These are phyloP conservation scores for Enteromius argenteus DNA, from an alignment of 2,797 vertebrate genomes.

Conservation along the genomic window DNA sequence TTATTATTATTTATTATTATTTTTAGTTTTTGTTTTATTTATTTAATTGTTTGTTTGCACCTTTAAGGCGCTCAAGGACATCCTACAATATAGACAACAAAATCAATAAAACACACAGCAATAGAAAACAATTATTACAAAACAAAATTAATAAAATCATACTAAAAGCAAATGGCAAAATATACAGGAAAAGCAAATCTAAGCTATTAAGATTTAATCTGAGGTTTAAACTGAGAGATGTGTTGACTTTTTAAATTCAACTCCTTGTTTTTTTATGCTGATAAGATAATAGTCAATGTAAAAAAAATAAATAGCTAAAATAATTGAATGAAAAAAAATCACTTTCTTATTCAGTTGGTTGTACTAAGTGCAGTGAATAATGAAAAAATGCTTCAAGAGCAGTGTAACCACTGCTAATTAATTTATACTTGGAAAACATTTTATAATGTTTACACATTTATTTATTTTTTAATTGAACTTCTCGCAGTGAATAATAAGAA, in stretches of 20 bases:
- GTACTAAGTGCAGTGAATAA: background rate
- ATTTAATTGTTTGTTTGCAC: background rate
- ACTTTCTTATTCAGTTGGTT: background rate
- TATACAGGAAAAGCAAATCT: background rate
- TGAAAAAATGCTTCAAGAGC: background rate
- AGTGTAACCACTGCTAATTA: background rate
- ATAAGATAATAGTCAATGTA: background rate
- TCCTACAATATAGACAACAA: background rate
- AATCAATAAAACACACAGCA: background rate
- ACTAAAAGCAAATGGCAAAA: background rate
- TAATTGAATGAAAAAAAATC: too few relatives aligned
- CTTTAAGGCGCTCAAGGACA: background rate
- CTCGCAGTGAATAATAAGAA: background rate
- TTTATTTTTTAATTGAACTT: background rate
- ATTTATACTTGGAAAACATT: constrained; percentile 1
- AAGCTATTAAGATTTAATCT: background rate
- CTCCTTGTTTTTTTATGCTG: background rate
- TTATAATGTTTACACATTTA: background rate
- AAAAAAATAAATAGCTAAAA: too few relatives aligned
- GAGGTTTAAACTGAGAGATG: background rate
- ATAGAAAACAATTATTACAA: background rate
- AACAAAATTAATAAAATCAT: background rate
- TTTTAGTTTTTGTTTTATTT: background rate
- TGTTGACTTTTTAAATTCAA: background rate
- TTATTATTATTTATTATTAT: background rate